Base-by-base conservation (phyloP, 30 jellyfish, hydroid and myxozoan genomes). In the Turritopsis rubra region DNA sequence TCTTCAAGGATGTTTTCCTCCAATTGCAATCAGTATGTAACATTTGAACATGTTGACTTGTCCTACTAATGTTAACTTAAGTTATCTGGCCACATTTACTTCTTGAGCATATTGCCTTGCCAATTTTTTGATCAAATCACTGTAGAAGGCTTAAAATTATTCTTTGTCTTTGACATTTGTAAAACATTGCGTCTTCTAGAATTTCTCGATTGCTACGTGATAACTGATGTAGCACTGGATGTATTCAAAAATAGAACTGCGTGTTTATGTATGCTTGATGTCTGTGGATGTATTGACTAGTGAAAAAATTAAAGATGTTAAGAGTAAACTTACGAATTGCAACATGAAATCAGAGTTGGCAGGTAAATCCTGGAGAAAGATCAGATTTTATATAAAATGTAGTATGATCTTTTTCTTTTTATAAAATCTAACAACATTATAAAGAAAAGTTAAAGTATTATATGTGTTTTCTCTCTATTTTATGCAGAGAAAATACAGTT, bases 1-100 rank as follows among this genome's bases (percentile, higher is more conserved):
- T 54, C 90, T 18, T 91, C 98, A 1, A 95, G 52, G 98, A 28
- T 95, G 98, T 19, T 79, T 91, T 53, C 98, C 98, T 19, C 71
- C 91, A 19, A 87, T 91, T 23, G 83, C 90, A 16, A 89, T 94
- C 72, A 84, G 84, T 78, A 53, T 91, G 81, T 80, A 81, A 52
- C 54, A 85, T 52, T 91, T 72, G 75, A 80, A 68, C 79, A 75
- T 29, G 72, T 91, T 16, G 98, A 91, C 82, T 89, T 91, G 28
- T 84, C 96, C 84, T 7, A 91, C 87, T 84, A 94, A 87, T 76
- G 98, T 91, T 71, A 96, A 87, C 5, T 81, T 91, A 28, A 91
- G 83, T 71, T 87, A 91, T 65, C 73, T 91, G n/a, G 53, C 89
- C 95, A 25, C 65, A 89, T 29, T 90, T 91, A 21, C 87, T 52